phyloP scores from a whole-genome alignment of 2,888 invertebrate species.

The Sicus ferrugineus region DNA sequence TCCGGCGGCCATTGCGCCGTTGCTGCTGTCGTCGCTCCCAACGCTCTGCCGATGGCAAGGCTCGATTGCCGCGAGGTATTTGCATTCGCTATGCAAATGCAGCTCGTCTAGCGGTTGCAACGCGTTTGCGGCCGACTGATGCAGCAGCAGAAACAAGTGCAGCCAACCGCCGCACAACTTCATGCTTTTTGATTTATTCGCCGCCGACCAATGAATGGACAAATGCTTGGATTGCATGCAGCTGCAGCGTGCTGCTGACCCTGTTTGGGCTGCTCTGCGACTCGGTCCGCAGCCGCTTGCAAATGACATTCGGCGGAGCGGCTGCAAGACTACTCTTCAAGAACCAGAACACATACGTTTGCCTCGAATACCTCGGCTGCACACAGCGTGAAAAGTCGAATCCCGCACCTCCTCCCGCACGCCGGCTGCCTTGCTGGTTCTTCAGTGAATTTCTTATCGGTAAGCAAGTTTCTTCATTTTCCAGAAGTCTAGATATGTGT shows the following conservation, averaged over 20 bases:
- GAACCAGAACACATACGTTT: not conserved
- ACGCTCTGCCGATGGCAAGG: constrained; percentile 44
- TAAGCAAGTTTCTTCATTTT: too few species aligned
- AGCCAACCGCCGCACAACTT: constrained; percentile 16
- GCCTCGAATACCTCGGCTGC: constrained; percentile 20
- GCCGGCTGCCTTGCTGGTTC: too few species aligned
- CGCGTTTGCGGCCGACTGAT: not conserved
- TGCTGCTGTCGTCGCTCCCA: constrained; percentile 22
- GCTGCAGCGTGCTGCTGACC: constrained; percentile 32
- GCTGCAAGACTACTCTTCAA: constrained; percentile 11
- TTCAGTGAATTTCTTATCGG: too few species aligned
- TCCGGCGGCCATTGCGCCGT: constrained; percentile 40
- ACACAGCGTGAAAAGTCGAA: constrained; percentile 19
- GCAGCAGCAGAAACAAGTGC: constrained; percentile 1
- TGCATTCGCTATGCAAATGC: constrained; percentile 52
- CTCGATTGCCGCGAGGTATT: constrained; percentile 50
- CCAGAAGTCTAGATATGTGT: too few species aligned
- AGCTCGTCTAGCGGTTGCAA: constrained; percentile 53
- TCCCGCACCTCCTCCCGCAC: not conserved
- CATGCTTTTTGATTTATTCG: constrained; percentile 56
- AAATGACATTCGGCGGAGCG: constrained; percentile 28
- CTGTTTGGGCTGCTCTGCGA: constrained; percentile 20
- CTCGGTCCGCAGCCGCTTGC: not conserved
- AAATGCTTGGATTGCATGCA: constrained; percentile 29
- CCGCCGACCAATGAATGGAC: constrained; percentile 34